These are phyloP conservation scores for Orchestia grillus DNA, from an alignment of 1,140 invertebrate species.

Conservation along the genomic window DNA sequence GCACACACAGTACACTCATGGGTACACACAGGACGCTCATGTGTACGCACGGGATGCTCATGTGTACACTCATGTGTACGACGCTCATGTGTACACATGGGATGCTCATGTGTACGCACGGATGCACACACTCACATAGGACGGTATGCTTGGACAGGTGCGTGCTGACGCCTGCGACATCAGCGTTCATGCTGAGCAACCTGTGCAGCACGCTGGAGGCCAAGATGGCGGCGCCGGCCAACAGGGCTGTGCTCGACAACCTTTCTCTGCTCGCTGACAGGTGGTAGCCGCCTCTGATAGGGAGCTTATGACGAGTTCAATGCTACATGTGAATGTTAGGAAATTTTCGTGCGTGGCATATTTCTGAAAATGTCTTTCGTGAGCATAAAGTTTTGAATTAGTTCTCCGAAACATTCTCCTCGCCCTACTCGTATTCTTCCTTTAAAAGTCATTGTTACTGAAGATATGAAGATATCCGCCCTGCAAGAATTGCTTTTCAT, in stretches of 20 bases:
- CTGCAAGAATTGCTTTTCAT: too few species aligned
- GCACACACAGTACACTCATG: too few species aligned
- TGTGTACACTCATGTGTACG: background rate
- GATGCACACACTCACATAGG: background rate
- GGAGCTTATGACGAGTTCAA: too few species aligned
- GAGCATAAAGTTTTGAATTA: too few species aligned
- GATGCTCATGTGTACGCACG: background rate
- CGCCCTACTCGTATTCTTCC: too few species aligned
- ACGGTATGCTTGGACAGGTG: constrained; percentile 29
- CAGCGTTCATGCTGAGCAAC: constrained; percentile 3
- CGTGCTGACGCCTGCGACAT: constrained; percentile 45
- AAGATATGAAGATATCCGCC: too few species aligned
- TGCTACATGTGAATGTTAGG: too few species aligned
- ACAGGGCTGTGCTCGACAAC: constrained; percentile 29
- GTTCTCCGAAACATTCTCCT: too few species aligned
- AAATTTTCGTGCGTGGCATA: too few species aligned
- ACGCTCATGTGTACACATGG: too few species aligned
- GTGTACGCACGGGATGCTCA: background rate
- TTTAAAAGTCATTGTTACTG: too few species aligned
- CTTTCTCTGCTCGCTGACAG: constrained; percentile 27
- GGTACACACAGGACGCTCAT: background rate
- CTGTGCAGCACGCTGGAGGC: constrained; percentile 13
- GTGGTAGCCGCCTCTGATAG: background rate
- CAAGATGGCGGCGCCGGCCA: constrained; percentile 53
- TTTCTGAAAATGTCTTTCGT: too few species aligned